phyloP scores from a whole-genome alignment of 2,888 invertebrate species.

The Slavum lentiscoides region DNA sequence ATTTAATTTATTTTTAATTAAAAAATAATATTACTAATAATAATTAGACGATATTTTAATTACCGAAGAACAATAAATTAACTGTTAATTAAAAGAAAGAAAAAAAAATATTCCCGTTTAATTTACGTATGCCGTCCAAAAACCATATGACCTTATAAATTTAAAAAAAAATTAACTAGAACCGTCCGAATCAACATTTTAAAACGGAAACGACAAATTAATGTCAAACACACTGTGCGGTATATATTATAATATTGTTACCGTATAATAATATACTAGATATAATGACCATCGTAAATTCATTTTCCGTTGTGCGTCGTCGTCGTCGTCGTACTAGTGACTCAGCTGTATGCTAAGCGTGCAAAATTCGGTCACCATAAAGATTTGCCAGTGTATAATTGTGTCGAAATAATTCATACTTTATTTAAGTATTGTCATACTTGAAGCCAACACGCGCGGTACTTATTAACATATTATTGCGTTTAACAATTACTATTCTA shows the following conservation, averaged over 20 bases:
- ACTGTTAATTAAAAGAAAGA: slow-evolving; percentile 11
- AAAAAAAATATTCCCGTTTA: slow-evolving; percentile 23
- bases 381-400: slow-evolving; percentile 8
- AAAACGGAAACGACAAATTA: slow-evolving; percentile 32
- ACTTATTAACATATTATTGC: too few species aligned
- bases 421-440: background rate
- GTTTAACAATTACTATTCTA: background rate
- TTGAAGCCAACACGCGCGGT: background rate
- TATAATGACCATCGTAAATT: slow-evolving; percentile 5
- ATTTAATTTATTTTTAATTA: slow-evolving; percentile 14
- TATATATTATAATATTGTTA: too few species aligned
- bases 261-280: background rate
- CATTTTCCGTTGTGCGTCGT: background rate
- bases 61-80: background rate
- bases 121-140: slow-evolving; percentile 22
- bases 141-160: slow-evolving; percentile 21
- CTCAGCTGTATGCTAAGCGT: background rate
- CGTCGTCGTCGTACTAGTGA: too few species aligned
- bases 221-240: slow-evolving; percentile 2
- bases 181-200: slow-evolving; percentile 20
- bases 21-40: slow-evolving; percentile 21
- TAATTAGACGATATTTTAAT: slow-evolving; percentile 22
- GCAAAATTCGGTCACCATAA: slow-evolving; percentile 5
- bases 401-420: slow-evolving; percentile 12
- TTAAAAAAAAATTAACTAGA: slow-evolving; percentile 2